Percentiles rank a stretch among this genome's conserved stretches.
Conservation (phyloP, 2,888 invertebrate species). For the Conchocele bisecta region DNA sequence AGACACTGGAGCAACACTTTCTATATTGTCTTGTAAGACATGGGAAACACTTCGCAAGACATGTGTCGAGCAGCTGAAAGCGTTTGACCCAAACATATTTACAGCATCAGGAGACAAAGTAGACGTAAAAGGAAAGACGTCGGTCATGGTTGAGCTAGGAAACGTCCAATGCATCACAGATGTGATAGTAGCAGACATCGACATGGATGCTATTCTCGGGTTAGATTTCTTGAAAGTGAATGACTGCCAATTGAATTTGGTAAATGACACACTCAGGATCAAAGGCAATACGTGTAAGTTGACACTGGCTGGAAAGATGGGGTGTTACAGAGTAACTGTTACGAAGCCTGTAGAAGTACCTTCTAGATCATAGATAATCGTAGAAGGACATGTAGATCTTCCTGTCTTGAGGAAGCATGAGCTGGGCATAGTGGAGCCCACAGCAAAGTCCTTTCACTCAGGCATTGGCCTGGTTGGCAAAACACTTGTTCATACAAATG, state of each 20-base stretch:
- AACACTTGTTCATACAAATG: too few relatives aligned
- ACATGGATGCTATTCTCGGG: constrained; percentile 16
- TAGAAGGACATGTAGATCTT: background rate
- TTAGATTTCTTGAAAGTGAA: constrained; percentile 18
- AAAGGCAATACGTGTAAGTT: background rate
- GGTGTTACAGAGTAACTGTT: constrained; percentile 10
- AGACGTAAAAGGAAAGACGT: too few relatives aligned
- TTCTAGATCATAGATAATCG: background rate
- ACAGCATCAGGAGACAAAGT: too few relatives aligned
- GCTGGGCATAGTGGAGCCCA: too few relatives aligned
- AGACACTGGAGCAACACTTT: constrained; percentile 18
- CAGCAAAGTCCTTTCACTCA: too few relatives aligned
- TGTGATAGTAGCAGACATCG: constrained; percentile 23
- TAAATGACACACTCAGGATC: background rate
- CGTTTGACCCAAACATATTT: too few relatives aligned
- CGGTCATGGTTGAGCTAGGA: too few relatives aligned
- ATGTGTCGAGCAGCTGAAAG: too few relatives aligned
- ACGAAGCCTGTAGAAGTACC: background rate
- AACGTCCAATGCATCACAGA: too few relatives aligned
- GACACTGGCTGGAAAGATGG: background rate
- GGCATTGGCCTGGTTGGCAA: too few relatives aligned
- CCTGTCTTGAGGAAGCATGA: too few relatives aligned
- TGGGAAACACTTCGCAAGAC: too few relatives aligned
- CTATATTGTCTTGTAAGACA: constrained; percentile 1
- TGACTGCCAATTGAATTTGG: background rate